Conservation (phyloP, 2,113 vertebrate genomes). For the Periophthalmus modestus region DNA sequence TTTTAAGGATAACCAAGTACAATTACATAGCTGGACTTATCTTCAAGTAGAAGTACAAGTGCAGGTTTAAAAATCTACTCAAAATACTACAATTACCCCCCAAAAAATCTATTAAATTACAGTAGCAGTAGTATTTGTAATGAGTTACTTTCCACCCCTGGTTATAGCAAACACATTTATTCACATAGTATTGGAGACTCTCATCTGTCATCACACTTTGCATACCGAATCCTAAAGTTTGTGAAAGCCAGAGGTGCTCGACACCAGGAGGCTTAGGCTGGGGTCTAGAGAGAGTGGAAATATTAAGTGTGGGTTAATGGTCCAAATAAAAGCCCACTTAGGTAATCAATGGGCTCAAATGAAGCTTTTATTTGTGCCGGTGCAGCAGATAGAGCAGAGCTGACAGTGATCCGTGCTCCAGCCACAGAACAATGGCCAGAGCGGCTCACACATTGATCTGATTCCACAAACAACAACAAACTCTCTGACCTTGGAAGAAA, state of each 20-base stretch:
- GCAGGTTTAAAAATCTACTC: too few relatives aligned
- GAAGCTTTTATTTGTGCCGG: constrained; percentile 55
- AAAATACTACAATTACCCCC: too few relatives aligned
- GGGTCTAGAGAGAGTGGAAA: constrained; percentile 14
- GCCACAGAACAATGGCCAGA: constrained; percentile 5
- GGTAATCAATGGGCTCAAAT: constrained; percentile 57
- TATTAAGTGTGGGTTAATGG: constrained; percentile 59
- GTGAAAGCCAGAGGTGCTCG: background rate
- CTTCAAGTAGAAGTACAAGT: too few relatives aligned
- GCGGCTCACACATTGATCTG: background rate
- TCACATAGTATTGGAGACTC: background rate
- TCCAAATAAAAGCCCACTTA: constrained; percentile 59
- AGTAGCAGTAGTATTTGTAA: too few relatives aligned
- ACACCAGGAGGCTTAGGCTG: background rate
- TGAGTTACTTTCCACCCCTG: too few relatives aligned
- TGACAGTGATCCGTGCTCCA: constrained; percentile 31
- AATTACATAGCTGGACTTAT: too few relatives aligned
- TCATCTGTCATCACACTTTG: background rate
- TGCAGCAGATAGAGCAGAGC: constrained; percentile 34
- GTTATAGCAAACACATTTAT: background rate
- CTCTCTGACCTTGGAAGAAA: background rate
- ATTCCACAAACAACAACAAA: background rate
- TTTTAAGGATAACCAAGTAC: too few relatives aligned
- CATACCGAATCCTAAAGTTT: background rate
- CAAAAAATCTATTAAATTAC: too few relatives aligned